Evolutionary conservation across 2,797 vertebrate genomes (phyloP).

Genomic region (Pangasius djambal): DNA sequence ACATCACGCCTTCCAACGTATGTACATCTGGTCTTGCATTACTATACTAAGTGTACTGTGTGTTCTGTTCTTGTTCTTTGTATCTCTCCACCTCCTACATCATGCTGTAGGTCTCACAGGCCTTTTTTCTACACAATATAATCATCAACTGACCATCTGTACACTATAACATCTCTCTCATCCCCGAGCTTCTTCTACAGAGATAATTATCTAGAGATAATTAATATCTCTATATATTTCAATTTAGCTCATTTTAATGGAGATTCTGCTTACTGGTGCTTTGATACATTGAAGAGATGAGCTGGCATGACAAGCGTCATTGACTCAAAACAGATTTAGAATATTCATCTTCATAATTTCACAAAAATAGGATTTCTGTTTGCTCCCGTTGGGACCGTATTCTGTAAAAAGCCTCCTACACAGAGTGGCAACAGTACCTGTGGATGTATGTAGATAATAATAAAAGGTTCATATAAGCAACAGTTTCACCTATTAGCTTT

Average conservation of each 20-base stretch:
- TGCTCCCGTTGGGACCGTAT: not conserved
- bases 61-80: not conserved
- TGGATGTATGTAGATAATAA: not conserved
- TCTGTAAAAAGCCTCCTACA: not conserved
- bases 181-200: not conserved
- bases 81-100: not conserved
- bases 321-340: slow-evolving; percentile 25
- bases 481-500: not conserved
- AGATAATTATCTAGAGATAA: not conserved
- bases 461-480: not conserved
- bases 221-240: slow-evolving; percentile 6
- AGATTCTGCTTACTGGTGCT: not conserved
- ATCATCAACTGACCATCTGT: not conserved
- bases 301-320: slow-evolving; percentile 18
- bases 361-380: not conserved
- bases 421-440: not conserved
- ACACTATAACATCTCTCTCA: not conserved
- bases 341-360: slow-evolving; percentile 14
- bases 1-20: not conserved
- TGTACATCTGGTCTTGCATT: not conserved
- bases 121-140: not conserved
- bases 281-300: slow-evolving; percentile 25
- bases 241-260: slow-evolving; percentile 14
- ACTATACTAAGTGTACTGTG: not conserved
- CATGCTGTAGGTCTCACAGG: not conserved